A percentile compares a stretch with the other conserved stretches of the same genome.
Conservation (phyloP, 2,797 vertebrate species). For the Acanthis flammea region DNA sequence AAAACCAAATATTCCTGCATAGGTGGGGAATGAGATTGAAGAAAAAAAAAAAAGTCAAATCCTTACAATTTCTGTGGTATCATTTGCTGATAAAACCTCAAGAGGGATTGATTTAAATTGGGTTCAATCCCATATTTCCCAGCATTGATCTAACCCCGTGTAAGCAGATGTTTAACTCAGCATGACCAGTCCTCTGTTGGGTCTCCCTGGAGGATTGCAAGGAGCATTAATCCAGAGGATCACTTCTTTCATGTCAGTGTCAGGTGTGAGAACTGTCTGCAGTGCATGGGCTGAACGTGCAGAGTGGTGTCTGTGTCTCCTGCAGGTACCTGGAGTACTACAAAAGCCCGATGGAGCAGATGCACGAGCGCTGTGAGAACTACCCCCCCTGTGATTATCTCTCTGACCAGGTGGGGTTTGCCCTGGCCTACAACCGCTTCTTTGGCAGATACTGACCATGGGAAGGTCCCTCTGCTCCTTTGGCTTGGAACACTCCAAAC, state of each 20-base stretch:
- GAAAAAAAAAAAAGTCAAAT: neutral
- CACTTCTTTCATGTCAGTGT: neutral
- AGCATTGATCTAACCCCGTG: neutral
- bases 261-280: neutral
- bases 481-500: neutral
- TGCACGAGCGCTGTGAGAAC: slow-evolving; percentile 82
- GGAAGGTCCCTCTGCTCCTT: neutral
- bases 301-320: neutral
- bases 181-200: neutral
- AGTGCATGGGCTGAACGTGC: neutral
- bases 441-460: slow-evolving; percentile 75
- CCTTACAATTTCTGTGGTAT: neutral
- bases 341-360: slow-evolving; percentile 60
- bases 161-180: neutral
- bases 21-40: neutral
- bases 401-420: slow-evolving; percentile 80
- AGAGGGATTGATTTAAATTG: neutral
- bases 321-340: slow-evolving; percentile 41
- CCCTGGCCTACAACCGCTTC: slow-evolving; percentile 79
- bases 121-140: neutral
- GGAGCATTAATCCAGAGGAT: neutral
- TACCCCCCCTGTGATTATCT: slow-evolving; percentile 80
- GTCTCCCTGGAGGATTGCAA: neutral
- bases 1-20: neutral
- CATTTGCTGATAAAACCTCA: neutral